These are phyloP conservation scores for Drosophila subobscura DNA, from an alignment of 1,140 invertebrate species.

Conservation along the genomic window DNA sequence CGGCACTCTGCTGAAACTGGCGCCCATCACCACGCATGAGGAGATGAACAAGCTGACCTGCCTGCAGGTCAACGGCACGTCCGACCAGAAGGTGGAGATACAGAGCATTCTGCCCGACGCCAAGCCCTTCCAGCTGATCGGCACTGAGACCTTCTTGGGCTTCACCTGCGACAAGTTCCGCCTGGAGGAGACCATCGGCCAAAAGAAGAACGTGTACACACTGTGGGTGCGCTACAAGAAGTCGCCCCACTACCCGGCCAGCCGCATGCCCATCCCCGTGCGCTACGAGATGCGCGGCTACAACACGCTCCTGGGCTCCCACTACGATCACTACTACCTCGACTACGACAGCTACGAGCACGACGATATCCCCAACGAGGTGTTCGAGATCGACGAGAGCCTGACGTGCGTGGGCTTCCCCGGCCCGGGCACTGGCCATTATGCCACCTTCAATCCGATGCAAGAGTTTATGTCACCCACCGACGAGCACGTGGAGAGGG, in stretches of 20 bases:
- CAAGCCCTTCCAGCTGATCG: slow-evolving; percentile 87
- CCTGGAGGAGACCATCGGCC: slow-evolving; percentile 87
- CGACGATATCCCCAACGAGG: slow-evolving; percentile 87
- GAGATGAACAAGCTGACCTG: slow-evolving; percentile 90
- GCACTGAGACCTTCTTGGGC: slow-evolving; percentile 88
- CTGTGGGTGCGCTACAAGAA: slow-evolving; percentile 91
- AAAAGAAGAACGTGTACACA: slow-evolving; percentile 94
- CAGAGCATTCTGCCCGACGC: slow-evolving; percentile 94
- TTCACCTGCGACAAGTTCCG: slow-evolving; percentile 90
- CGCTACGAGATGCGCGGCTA: slow-evolving; percentile 97
- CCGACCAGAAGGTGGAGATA: slow-evolving; percentile 86
- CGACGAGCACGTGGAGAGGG: slow-evolving; percentile 89
- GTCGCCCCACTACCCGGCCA: slow-evolving; percentile 80
- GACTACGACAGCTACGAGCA: slow-evolving; percentile 90
- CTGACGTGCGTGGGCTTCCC: slow-evolving; percentile 92
- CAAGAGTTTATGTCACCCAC: slow-evolving; percentile 92
- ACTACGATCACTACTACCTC: slow-evolving; percentile 97
- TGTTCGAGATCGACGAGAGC: slow-evolving; percentile 88
- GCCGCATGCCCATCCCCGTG: slow-evolving; percentile 86
- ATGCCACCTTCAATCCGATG: slow-evolving; percentile 96
- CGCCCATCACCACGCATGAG: slow-evolving; percentile 92
- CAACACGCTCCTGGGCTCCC: slow-evolving; percentile 95
- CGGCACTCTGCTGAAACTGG: slow-evolving; percentile 93
- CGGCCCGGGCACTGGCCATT: slow-evolving; percentile 91
- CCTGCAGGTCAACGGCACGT: slow-evolving; percentile 92